Conservation (phyloP, 2,797 vertebrate genomes). For the Syndactyla subalaris region DNA sequence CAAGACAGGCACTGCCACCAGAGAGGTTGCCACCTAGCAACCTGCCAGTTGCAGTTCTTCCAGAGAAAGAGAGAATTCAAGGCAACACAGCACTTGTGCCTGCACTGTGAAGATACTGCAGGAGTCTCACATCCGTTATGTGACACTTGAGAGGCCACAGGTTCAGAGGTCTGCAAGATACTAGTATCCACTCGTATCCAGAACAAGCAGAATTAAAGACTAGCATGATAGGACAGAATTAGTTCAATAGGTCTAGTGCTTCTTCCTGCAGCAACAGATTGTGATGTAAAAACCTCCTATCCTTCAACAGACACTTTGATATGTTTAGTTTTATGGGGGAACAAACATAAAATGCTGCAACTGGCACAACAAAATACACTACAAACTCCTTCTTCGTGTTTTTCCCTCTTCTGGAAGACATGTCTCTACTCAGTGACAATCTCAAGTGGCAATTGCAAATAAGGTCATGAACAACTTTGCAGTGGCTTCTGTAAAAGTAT, state of each 20-base stretch:
- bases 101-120: not conserved
- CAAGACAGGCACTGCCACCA: accelerated
- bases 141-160: not conserved
- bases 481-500: not conserved
- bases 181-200: not conserved
- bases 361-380: not conserved
- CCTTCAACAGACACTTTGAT: not conserved
- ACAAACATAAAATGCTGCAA: not conserved
- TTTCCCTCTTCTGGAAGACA: not conserved
- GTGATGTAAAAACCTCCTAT: not conserved
- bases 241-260: not conserved
- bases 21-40: not conserved
- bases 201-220: not conserved
- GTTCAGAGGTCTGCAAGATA: not conserved
- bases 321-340: not conserved
- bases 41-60: not conserved
- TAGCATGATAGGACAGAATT: not conserved
- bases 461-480: not conserved
- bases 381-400: not conserved
- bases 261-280: not conserved
- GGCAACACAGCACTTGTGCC: not conserved
- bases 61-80: not conserved
- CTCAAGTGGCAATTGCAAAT: not conserved
- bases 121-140: accelerated
- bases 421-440: not conserved